Base-by-base conservation (phyloP, 2,113 vertebrate species). In the Agelaius phoeniceus region DNA sequence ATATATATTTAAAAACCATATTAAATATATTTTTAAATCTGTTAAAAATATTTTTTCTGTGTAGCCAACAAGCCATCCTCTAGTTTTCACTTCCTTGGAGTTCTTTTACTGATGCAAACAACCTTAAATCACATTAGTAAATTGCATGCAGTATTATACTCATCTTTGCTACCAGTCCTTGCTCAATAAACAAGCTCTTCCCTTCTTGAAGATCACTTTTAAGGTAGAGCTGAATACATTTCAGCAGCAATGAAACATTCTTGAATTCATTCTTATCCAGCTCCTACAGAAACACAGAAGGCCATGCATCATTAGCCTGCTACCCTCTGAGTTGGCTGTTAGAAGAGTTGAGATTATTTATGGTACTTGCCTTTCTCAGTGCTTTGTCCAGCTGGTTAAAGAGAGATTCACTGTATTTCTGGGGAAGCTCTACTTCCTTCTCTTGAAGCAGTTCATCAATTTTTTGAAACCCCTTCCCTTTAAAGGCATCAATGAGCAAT, bases 81-180 rank as follows among this genome's bases (percentile, higher is more conserved):
- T 63, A 48, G 21, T 52, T 66, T 51, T 44, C 14, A 9, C 15
- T 76, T 82, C 31, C 48, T 49, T 39, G 5, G 55, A 58, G 11
- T 57, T 28, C 7, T 62, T 87, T 43, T 31, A 23, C 28, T 5
- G 4, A 35, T 20, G 3, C 5, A 71, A 71, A 13, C 23, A 71
- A 55, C 26, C 15, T 84, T 59, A 79, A 79, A 59, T 15, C 13
- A 39, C 18, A 15, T 55, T 20, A 83, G 26, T 43, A 62, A 82
- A 6, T 57, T 6, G 2, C 5, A 63, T 16, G 15, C 10, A 65
- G 7, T 43, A 30, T 73, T 87, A 97, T 94, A 98, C 98, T 99
- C 90, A 99, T 99, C 98, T 99, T 99, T 84, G 95, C 33, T 65
- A 98, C 90, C 62, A 99, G 93, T 48, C 98, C 98, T 93, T 98